Base-by-base conservation (phyloP, 2,797 vertebrate species). In the Microchirus variegatus region DNA sequence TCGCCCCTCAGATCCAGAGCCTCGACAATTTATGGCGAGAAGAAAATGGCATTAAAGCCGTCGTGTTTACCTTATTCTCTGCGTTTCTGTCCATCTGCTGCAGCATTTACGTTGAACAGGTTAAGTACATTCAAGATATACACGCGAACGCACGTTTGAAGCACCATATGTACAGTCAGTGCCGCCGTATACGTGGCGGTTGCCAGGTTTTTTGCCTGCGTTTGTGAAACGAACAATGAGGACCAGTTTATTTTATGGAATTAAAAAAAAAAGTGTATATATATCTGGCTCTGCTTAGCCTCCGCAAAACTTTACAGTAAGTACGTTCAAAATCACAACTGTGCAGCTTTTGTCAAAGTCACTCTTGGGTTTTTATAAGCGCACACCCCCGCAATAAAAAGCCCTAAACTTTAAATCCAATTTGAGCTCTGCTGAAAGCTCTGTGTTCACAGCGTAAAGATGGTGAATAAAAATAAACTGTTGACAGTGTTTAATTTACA, bases 81-180 rank as follows among this genome's bases (percentile, higher is more conserved):
- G 50, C 75, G 63, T 81, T 80, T 83, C 76, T 19, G 72, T 85
- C 89, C 87, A 91, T 92, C 90, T 92, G 91, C 46, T 44, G 52
- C 35, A 16, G 22, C 60, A 52, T 67, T 73, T 82, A 66, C 82
- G 71, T 70, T 66, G 58, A 75, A 68, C 70, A 67, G 86, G 90
- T 91, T 88, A 89, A 87, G 64, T 53, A 48, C 67, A 86, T 87
- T 88, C 77, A 59, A 86, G 83, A 75, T 74, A 8, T 8, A 31
- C 7, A 31, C 31, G 8, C 31, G 8, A 5, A 22, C 22, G 5
- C 22, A 73, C 68, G 51, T 83, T 82, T 83, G 83, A 78, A 86
- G 84, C 81, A 69, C 91, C 91, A 90, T 93, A 93, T 92, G 91
- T 22, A 90, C 75, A 11, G 66, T n/a, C 43, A 52, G 66, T n/a